Conservation (phyloP, 2,888 invertebrate genomes). For the Orthonevra nobilis region DNA sequence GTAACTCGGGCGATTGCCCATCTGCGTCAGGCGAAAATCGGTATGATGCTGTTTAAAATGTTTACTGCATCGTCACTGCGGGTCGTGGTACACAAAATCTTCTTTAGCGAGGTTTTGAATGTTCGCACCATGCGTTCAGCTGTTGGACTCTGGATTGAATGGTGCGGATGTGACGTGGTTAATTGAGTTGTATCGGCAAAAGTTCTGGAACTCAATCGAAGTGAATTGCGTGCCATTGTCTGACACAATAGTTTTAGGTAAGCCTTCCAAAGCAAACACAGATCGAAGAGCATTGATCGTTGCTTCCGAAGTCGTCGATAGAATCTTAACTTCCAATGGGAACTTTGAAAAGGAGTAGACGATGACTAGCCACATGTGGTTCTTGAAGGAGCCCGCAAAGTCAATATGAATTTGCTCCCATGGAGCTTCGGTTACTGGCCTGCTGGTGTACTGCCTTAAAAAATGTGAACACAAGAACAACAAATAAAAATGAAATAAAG, state of each 20-base stretch:
- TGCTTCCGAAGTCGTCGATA: neutral
- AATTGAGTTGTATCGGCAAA: conserved; percentile 68
- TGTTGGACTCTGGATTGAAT: conserved; percentile 22
- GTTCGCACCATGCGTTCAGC: conserved; percentile 1
- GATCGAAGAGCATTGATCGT: conserved; percentile 37
- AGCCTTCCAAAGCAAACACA: conserved; percentile 69
- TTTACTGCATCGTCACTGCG: neutral
- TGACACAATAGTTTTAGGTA: conserved; percentile 66
- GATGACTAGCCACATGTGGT: conserved; percentile 13
- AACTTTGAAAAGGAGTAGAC: conserved; percentile 19
- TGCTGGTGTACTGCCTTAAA: neutral
- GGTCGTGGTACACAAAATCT: neutral
- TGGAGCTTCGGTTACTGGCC: neutral
- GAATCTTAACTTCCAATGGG: neutral
- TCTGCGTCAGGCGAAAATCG: neutral
- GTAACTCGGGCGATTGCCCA: neutral
- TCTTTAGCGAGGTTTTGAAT: neutral
- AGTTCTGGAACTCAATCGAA: conserved; percentile 62
- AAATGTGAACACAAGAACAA: too few species aligned
- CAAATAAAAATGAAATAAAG: too few species aligned
- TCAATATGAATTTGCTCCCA: conserved; percentile 7
- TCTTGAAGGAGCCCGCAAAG: conserved; percentile 18
- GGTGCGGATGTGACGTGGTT: conserved; percentile 67
- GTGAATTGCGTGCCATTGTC: conserved; percentile 70
- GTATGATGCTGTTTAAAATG: neutral